Percentiles rank a stretch among this genome's conserved stretches.
Evolutionary conservation across 1,140 invertebrate genomes (phyloP).

Genomic region (Aphaenogaster ashmeadi): DNA sequence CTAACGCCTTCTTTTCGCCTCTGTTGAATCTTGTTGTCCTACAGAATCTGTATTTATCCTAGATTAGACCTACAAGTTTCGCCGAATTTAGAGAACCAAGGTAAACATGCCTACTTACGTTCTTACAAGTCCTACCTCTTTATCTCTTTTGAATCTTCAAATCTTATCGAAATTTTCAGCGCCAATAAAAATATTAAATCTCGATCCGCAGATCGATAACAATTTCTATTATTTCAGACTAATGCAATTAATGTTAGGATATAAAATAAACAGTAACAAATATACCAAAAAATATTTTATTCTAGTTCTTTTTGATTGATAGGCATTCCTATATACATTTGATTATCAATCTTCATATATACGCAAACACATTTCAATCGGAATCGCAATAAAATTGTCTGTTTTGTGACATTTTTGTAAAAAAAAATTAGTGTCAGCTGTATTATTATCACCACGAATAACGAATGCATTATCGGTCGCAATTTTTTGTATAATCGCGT

Average conservation of each 20-base stretch:
- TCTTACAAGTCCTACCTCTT: neutral
- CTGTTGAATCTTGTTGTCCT: neutral
- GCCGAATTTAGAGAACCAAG: too few relatives aligned
- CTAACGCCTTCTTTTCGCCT: neutral
- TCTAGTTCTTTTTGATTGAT: neutral
- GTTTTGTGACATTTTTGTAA: constrained; percentile 7
- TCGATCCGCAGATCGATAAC: neutral
- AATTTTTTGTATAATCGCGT: constrained; percentile 11
- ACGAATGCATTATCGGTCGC: neutral
- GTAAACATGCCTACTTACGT: too few relatives aligned
- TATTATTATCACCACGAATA: neutral
- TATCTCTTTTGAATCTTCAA: neutral
- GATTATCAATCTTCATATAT: neutral
- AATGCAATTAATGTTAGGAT: too few relatives aligned
- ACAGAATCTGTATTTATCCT: neutral
- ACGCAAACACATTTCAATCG: neutral
- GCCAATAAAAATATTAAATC: neutral
- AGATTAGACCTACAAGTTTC: too few relatives aligned
- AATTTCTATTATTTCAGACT: neutral
- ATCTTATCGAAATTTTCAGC: neutral
- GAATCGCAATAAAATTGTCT: neutral
- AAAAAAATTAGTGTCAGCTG: constrained; percentile 1
- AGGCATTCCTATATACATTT: constrained; percentile 5
- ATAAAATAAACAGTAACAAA: neutral
- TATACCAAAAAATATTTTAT: neutral